phyloP scores from a whole-genome alignment of 2,888 invertebrate species.

The Elmis aenea region DNA sequence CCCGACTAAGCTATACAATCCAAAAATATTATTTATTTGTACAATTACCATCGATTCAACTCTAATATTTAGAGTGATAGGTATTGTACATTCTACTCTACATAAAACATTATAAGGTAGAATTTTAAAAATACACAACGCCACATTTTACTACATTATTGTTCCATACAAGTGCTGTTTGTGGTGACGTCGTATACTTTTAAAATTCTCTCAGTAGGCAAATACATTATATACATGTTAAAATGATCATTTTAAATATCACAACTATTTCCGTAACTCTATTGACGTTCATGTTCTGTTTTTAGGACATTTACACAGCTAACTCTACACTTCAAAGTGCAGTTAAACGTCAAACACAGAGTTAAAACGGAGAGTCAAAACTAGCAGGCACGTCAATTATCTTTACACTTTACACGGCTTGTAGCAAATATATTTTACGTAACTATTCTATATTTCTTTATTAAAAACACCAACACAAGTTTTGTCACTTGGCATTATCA shows the following conservation, averaged over 20 bases:
- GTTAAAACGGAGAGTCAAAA: slow-evolving; percentile 27
- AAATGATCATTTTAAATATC: slow-evolving; percentile 30
- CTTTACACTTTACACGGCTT: too few relatives aligned
- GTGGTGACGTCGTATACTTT: too few relatives aligned
- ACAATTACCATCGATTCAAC: slow-evolving; percentile 41
- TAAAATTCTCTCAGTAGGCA: too few relatives aligned
- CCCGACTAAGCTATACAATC: slow-evolving; percentile 42
- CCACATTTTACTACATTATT: too few relatives aligned
- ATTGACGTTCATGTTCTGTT: slow-evolving; percentile 22
- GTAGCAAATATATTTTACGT: too few relatives aligned
- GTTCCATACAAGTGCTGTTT: too few relatives aligned
- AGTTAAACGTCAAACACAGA: slow-evolving; percentile 25
- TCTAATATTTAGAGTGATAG: slow-evolving; percentile 37
- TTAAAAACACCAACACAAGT: too few relatives aligned
- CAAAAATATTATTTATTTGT: slow-evolving; percentile 45
- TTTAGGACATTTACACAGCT: slow-evolving; percentile 19
- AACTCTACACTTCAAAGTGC: slow-evolving; percentile 11
- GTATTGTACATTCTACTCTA: slow-evolving; percentile 35
- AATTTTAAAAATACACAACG: too few relatives aligned
- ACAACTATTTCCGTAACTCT: slow-evolving; percentile 34
- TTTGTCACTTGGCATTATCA: too few relatives aligned
- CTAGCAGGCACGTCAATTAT: slow-evolving; percentile 32
- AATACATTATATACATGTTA: slow-evolving; percentile 18
- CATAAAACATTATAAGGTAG: slow-evolving; percentile 15
- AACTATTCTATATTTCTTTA: too few relatives aligned